These are phyloP conservation scores for Macrotus californicus DNA, from an alignment of 2,113 vertebrate species.

Conservation along the genomic window DNA sequence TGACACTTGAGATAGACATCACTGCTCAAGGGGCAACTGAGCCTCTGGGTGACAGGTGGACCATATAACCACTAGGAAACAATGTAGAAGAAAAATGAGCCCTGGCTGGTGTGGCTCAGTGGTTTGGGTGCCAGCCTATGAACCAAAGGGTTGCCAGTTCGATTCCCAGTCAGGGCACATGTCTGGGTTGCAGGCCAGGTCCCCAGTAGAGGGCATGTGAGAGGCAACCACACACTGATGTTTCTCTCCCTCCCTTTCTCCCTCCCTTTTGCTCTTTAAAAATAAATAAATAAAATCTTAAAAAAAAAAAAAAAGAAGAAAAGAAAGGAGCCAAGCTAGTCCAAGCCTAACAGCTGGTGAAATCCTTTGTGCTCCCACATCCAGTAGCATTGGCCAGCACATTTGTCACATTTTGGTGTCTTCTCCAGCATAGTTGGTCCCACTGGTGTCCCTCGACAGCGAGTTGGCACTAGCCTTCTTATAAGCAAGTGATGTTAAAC, in stretches of 20 bases:
- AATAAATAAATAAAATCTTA: no score
- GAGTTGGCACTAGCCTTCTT: background rate
- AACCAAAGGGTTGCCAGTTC: no score
- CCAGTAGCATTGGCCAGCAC: background rate
- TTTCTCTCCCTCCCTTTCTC: no score
- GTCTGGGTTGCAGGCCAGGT: no score
- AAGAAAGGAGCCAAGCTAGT: background rate
- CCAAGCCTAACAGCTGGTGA: background rate
- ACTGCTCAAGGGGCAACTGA: constrained; percentile 35
- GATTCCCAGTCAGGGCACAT: no score
- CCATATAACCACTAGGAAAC: constrained; percentile 58
- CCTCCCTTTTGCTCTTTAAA: no score
- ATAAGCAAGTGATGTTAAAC: background rate
- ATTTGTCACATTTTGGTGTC: background rate
- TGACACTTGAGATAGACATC: constrained; percentile 56
- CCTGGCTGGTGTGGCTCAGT: no score
- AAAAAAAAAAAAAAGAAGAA: no score
- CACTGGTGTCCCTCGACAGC: background rate
- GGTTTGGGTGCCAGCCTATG: no score
- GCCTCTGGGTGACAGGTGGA: constrained; percentile 51
- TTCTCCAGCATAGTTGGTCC: background rate
- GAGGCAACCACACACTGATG: no score
- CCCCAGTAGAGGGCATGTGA: no score
- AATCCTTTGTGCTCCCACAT: background rate
- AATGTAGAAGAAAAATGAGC: constrained; percentile 7